A percentile compares a stretch with the other conserved stretches of the same genome.
phyloP scores from a whole-genome alignment of 2,797 vertebrate genomes.

The Setipinna tenuifilis region DNA sequence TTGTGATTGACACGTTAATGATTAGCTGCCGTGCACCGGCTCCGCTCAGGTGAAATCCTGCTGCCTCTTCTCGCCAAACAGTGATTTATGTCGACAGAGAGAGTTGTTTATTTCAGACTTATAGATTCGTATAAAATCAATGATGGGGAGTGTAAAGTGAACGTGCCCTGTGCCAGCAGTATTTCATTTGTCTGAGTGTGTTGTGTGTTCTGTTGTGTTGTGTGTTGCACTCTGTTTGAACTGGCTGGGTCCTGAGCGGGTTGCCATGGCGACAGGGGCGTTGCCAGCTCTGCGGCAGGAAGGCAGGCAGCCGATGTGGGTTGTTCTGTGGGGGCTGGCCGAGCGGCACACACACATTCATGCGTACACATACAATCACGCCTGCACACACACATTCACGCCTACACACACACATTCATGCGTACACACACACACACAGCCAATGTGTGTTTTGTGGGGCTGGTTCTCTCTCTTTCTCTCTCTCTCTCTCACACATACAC shows the following conservation, averaged over 20 bases:
- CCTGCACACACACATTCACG: too few species aligned
- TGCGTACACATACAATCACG: too few species aligned
- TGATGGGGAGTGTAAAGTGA: constrained; percentile 10
- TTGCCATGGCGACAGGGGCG: constrained; percentile 25
- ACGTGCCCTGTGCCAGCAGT: neutral
- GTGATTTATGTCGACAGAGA: neutral
- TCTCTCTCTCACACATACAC: too few species aligned
- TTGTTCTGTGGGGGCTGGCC: too few species aligned
- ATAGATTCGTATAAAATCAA: constrained; percentile 18
- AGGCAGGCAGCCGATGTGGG: too few species aligned
- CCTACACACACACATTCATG: too few species aligned
- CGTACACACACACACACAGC: neutral
- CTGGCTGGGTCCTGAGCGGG: constrained; percentile 12
- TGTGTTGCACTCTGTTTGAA: constrained; percentile 19
- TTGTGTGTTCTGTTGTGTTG: neutral
- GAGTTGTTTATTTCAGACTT: constrained; percentile 13
- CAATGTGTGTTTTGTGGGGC: neutral
- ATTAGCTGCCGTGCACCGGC: neutral
- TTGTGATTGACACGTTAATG: neutral
- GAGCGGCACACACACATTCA: too few species aligned
- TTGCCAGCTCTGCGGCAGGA: constrained; percentile 19
- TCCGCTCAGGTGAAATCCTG: neutral
- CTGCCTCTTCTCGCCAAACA: neutral
- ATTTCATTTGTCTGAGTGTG: neutral
- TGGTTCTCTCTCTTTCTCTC: too few species aligned